Base-by-base conservation (phyloP, 2,888 invertebrate species). In the Eurytoma adleriae region DNA sequence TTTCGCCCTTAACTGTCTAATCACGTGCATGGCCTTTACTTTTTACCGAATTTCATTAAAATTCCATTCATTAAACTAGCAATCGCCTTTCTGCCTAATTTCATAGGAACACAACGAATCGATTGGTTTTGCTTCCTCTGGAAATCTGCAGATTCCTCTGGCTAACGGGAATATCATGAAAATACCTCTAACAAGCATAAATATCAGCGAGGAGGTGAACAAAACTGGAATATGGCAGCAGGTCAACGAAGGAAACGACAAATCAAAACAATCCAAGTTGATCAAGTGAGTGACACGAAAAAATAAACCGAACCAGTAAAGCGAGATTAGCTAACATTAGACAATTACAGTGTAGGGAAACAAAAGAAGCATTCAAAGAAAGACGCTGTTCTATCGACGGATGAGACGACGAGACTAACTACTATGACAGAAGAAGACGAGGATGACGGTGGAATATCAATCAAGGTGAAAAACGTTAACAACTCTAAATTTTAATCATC, bases 201-300 rank as follows among this genome's bases (percentile, higher is more conserved):
- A 97, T 90, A 96, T 98, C 88, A 95, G 97, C 7, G 98, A 98
- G 90, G 98, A 98, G 91, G 96, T 98, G 78, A 96, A 97, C 89
- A 96, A 96, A 90, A 96, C 96, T 48, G 96, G 97, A 52, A 96
- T 98, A 87, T 99, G 98, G 98, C 96, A 97, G 88, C 96, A 97
- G 91, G 95, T 97, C 16, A 96, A 96, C 89, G 95, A 94, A 86
- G 93, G 92, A 83, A 94, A 94, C 87, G 91, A 92, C 80, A 92
- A 92, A 84, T 92, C 92, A 69, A 90, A 89, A 70, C 86, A 88
- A 66, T 75, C 83, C 3, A 90, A 89, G 78, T 73, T 86, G 71
- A 89, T 88, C 75, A 90, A 88, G 90, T 90, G 86, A 80, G 88
- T 83, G 52, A 12, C 66, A 40, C 67, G 48, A 40, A 50, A 76